Evolutionary conservation across 2,113 vertebrate genomes (phyloP).

Genomic region (Cyphomyrus plagiostoma): DNA sequence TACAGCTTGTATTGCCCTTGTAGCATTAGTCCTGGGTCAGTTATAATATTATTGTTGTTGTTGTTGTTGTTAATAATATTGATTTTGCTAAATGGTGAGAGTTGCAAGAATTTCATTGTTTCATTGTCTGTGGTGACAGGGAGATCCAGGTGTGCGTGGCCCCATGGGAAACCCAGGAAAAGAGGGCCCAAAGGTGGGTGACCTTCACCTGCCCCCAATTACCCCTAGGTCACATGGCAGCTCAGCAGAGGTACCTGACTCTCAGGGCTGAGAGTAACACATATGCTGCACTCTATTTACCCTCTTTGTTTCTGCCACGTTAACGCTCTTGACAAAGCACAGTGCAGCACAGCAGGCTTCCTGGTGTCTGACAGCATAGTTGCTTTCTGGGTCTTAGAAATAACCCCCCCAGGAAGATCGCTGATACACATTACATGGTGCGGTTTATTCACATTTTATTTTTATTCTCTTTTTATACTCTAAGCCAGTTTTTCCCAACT

Average conservation of each 20-base stretch:
- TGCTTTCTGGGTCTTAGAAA: background rate
- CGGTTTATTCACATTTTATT: background rate
- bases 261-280: background rate
- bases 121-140: slow-evolving; percentile 52
- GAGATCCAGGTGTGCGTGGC: slow-evolving; percentile 78
- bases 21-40: background rate
- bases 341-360: background rate
- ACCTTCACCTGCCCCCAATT: background rate
- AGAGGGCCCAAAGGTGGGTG: slow-evolving; percentile 87
- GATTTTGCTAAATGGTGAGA: background rate
- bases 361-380: background rate
- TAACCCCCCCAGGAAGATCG: background rate
- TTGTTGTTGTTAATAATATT: background rate
- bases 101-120: background rate
- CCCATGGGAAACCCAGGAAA: slow-evolving; percentile 85
- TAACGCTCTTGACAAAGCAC: background rate
- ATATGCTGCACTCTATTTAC: background rate
- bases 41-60: background rate
- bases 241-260: background rate
- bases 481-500: background rate
- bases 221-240: background rate
- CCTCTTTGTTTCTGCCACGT: background rate
- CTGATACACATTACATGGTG: background rate
- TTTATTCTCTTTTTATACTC: background rate
- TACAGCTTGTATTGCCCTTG: background rate